phyloP scores from a whole-genome alignment of 1,140 invertebrate species.

The Hypothenemus hampei region DNA sequence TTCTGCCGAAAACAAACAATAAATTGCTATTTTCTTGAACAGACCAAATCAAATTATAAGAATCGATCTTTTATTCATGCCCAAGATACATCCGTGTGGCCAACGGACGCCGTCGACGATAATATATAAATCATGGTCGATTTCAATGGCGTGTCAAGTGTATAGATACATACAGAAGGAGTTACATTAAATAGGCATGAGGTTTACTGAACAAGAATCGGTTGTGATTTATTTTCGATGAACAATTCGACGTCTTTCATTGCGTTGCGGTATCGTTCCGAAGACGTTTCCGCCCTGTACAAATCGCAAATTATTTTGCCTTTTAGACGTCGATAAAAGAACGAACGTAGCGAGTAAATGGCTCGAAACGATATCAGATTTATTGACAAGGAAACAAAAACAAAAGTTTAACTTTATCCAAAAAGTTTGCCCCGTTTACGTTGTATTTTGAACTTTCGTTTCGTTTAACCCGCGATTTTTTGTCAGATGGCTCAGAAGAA shows the following conservation, averaged over 20 bases:
- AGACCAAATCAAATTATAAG: slow-evolving; percentile 19
- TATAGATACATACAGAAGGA: background rate
- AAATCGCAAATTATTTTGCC: slow-evolving; percentile 3
- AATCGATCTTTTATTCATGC: slow-evolving; percentile 18
- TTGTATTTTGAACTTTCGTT: no score
- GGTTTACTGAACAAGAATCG: background rate
- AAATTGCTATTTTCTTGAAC: background rate
- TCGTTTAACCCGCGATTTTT: no score
- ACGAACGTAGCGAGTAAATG: background rate
- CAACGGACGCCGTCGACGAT: background rate
- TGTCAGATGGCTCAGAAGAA: no score
- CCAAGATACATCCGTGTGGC: slow-evolving; percentile 5
- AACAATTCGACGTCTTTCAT: background rate
- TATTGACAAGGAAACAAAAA: slow-evolving; percentile 3
- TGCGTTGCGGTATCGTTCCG: no score
- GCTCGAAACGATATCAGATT: slow-evolving; percentile 8
- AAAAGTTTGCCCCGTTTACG: no score
- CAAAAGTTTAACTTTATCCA: background rate
- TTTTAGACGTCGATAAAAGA: slow-evolving; percentile 4
- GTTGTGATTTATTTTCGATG: slow-evolving; percentile 6
- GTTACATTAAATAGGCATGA: slow-evolving; percentile 11
- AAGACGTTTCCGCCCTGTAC: no score
- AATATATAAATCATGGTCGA: slow-evolving; percentile 11
- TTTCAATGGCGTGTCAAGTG: slow-evolving; percentile 12
- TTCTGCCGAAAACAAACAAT: no score